A percentile compares a stretch with the other conserved stretches of the same genome.
Evolutionary conservation across 2,888 invertebrate genomes (phyloP).

Genomic region (Anoncus sp.): DNA sequence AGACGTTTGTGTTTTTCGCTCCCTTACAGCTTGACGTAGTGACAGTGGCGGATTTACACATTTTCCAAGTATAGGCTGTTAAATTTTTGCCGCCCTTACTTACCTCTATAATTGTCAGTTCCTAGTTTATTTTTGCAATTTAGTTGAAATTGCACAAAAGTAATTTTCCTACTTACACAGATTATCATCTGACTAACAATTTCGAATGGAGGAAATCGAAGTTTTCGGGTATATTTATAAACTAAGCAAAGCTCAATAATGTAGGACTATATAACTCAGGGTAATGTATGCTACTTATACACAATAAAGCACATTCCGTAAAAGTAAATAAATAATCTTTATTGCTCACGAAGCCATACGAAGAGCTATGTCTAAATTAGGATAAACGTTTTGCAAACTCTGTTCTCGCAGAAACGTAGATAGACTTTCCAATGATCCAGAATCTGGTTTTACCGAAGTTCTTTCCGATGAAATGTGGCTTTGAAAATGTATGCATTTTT

Average conservation of each 20-base stretch:
- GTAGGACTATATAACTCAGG: too few relatives aligned
- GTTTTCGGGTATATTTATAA: slow-evolving; percentile 24
- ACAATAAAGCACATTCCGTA: slow-evolving; percentile 10
- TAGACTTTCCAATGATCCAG: slow-evolving; percentile 52
- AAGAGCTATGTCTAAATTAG: slow-evolving; percentile 61
- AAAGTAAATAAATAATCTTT: slow-evolving; percentile 10
- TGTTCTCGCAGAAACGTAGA: slow-evolving; percentile 68
- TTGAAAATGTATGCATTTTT: slow-evolving; percentile 67
- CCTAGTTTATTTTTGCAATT: slow-evolving; percentile 33
- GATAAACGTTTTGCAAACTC: slow-evolving; percentile 67
- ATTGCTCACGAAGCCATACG: slow-evolving; percentile 42
- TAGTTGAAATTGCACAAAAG: slow-evolving; percentile 20
- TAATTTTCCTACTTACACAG: too few relatives aligned
- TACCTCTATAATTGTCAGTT: slow-evolving; percentile 24
- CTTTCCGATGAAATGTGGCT: slow-evolving; percentile 63
- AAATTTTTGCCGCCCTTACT: slow-evolving; percentile 32
- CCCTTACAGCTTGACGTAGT: too few relatives aligned
- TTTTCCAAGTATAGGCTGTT: slow-evolving; percentile 24
- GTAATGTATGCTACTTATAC: slow-evolving; percentile 11
- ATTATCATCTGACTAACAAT: too few relatives aligned
- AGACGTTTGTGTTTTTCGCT: too few relatives aligned
- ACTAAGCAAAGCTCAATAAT: neutral
- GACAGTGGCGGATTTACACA: slow-evolving; percentile 38
- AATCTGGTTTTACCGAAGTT: slow-evolving; percentile 49
- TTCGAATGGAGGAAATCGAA: too few relatives aligned